phyloP scores from a whole-genome alignment of 2,113 vertebrate genomes.

The Pica pica region DNA sequence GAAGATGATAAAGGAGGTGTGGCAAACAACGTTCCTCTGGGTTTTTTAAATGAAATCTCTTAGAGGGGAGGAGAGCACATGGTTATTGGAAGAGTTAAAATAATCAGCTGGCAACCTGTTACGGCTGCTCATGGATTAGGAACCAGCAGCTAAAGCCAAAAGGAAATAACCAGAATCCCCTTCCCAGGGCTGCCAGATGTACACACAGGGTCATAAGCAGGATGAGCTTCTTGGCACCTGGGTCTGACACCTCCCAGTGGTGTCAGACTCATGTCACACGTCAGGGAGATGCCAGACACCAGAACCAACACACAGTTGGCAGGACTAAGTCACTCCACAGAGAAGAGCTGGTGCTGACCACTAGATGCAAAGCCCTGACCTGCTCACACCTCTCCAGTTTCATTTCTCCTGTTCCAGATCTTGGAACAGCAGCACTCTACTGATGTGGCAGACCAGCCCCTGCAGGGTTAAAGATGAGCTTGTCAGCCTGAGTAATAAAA shows the following conservation, averaged over 20 bases:
- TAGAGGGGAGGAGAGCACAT: background rate
- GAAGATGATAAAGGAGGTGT: background rate
- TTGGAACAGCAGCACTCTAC: accelerated
- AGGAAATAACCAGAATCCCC: background rate
- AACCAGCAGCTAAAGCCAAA: background rate
- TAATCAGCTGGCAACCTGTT: background rate
- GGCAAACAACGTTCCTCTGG: background rate
- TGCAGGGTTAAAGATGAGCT: background rate
- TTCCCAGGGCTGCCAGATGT: background rate
- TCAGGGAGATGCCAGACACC: background rate
- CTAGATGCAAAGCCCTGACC: accelerated
- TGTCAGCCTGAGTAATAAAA: background rate
- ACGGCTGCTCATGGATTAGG: background rate
- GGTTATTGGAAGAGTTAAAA: background rate
- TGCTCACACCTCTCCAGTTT: background rate
- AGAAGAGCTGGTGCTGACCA: background rate
- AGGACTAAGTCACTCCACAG: background rate
- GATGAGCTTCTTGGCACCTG: background rate
- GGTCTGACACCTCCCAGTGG: background rate
- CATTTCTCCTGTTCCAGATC: background rate
- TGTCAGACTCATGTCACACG: background rate
- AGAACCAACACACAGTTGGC: background rate
- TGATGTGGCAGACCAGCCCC: background rate
- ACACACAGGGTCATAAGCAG: background rate
- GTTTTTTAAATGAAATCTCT: background rate